Evolutionary conservation across 2,888 invertebrate genomes (phyloP).

Genomic region (Lepidochrysops patricia): DNA sequence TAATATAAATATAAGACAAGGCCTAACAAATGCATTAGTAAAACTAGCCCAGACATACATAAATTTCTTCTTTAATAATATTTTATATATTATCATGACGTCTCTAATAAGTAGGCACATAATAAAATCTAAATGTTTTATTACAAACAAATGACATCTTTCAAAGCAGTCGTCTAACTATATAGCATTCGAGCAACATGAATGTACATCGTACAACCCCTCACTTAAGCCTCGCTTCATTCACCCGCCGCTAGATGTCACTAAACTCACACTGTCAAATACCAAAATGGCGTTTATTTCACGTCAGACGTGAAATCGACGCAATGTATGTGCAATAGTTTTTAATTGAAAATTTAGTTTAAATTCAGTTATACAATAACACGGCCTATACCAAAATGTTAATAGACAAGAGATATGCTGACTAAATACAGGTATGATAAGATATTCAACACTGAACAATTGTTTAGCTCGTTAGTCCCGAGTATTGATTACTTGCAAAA

Average conservation of each 20-base stretch:
- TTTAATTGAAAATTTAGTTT: constrained; percentile 24
- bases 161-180: background rate
- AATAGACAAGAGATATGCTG: constrained; percentile 28
- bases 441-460: constrained; percentile 24
- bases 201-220: background rate
- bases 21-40: too few species aligned
- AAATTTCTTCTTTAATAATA: too few species aligned
- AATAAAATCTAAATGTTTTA: background rate
- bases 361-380: constrained; percentile 16
- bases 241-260: constrained; percentile 46
- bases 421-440: constrained; percentile 32
- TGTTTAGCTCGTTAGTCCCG: constrained; percentile 20
- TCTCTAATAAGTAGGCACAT: too few species aligned
- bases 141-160: background rate
- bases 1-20: too few species aligned
- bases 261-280: constrained; percentile 29
- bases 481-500: constrained; percentile 43
- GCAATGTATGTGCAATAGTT: constrained; percentile 35
- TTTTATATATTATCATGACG: too few species aligned
- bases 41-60: too few species aligned
- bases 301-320: constrained; percentile 33
- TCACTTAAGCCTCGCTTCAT: constrained; percentile 19
- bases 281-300: constrained; percentile 36
- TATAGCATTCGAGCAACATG: background rate
- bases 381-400: constrained; percentile 17